phyloP scores from a whole-genome alignment of 2,113 vertebrate genomes.

The Dolichotis patagonum region DNA sequence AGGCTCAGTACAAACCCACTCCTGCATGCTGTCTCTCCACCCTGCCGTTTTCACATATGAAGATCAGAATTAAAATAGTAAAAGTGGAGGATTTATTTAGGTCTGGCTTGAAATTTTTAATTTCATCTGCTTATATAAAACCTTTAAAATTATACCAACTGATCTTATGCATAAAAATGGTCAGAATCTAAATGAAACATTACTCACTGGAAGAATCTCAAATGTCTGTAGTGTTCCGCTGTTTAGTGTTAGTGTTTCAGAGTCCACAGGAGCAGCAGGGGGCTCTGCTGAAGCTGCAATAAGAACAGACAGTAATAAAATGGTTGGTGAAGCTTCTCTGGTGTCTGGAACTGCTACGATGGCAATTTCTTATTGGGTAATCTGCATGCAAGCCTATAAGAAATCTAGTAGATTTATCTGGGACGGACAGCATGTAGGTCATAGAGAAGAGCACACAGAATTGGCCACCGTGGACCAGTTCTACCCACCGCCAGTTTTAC shows the following conservation, averaged over 20 bases:
- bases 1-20: background rate
- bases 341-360: background rate
- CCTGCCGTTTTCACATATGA: slow-evolving; percentile 14
- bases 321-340: background rate
- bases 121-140: slow-evolving; percentile 17
- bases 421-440: background rate
- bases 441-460: background rate
- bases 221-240: slow-evolving; percentile 96
- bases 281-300: slow-evolving; percentile 88
- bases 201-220: slow-evolving; percentile 97
- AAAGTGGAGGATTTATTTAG: background rate
- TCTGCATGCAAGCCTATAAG: slow-evolving; percentile 35
- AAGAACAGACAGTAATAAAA: slow-evolving; percentile 70
- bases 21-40: background rate
- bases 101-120: background rate
- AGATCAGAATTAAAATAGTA: background rate
- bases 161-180: slow-evolving; percentile 2
- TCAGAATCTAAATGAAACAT: background rate
- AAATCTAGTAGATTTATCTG: slow-evolving; percentile 23
- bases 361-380: background rate
- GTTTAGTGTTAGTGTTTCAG: slow-evolving; percentile 96
- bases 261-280: slow-evolving; percentile 89
- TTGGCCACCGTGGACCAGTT: background rate
- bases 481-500: background rate
- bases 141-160: slow-evolving; percentile 19